Conservation (phyloP, 2,888 invertebrate species). For the Aphidius colemani region DNA sequence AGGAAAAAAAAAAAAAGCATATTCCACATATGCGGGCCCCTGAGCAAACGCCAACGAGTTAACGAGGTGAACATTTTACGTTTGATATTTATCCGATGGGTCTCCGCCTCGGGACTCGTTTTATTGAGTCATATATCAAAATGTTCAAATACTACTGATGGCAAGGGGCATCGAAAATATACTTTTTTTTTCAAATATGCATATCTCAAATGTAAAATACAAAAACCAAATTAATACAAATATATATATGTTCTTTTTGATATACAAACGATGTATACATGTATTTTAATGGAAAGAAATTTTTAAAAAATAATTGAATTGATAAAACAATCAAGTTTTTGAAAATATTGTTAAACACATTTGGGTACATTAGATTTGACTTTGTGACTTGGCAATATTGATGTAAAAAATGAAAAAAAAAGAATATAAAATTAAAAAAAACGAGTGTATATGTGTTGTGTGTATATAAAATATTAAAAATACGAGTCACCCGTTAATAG, state of each 20-base stretch:
- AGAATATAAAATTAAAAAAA: no score
- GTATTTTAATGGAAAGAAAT: background rate
- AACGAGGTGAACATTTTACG: conserved; percentile 55
- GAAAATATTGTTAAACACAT: background rate
- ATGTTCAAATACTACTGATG: conserved; percentile 35
- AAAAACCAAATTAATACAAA: background rate
- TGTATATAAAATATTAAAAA: no score
- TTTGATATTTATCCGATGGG: conserved; percentile 54
- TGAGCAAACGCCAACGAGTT: conserved; percentile 41
- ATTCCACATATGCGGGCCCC: conserved; percentile 26
- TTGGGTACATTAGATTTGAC: no score
- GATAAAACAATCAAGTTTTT: no score
- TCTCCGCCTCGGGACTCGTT: conserved; percentile 50
- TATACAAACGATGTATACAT: background rate
- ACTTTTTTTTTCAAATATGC: no score
- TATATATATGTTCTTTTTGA: background rate
- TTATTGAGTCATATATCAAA: conserved; percentile 59
- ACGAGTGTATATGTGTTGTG: no score
- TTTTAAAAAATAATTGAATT: no score
- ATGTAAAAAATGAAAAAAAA: no score
- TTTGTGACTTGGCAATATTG: no score
- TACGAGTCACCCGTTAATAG: no score
- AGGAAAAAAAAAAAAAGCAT: conserved; percentile 28
- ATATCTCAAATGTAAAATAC: conserved; percentile 3
- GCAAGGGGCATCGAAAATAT: background rate